phyloP scores from a whole-genome alignment of 2,113 vertebrate genomes.

The Hydrolagus affinis region DNA sequence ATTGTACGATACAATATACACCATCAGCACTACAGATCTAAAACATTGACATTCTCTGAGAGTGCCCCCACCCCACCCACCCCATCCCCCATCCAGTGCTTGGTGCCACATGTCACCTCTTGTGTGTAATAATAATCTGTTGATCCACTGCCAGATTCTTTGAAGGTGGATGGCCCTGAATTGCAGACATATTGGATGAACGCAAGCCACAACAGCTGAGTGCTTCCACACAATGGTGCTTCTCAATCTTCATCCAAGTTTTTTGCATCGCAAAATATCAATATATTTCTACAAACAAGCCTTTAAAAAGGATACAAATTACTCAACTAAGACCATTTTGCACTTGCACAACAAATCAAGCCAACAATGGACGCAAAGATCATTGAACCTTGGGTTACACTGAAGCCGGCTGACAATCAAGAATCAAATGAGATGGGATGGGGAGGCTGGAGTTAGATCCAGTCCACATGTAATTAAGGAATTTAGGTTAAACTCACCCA shows the following conservation, averaged over 20 bases:
- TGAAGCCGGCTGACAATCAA: no score
- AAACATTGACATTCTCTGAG: not conserved
- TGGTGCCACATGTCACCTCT: not conserved
- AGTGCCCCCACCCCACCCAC: no score
- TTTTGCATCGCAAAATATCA: not conserved
- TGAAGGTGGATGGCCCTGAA: not conserved
- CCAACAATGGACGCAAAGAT: not conserved
- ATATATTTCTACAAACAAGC: constrained; percentile 8
- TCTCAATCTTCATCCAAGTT: not conserved
- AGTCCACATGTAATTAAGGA: no score
- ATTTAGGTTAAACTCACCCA: no score
- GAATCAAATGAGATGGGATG: no score
- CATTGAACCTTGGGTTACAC: no score
- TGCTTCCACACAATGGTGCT: constrained; percentile 9
- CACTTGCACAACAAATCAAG: constrained; percentile 11
- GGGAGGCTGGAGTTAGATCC: no score
- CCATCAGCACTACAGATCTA: not conserved
- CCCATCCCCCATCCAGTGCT: no score
- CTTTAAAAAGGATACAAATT: constrained; percentile 4
- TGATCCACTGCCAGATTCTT: not conserved
- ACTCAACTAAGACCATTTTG: not conserved
- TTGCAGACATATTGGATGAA: not conserved
- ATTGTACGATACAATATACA: no score
- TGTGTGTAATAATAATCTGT: not conserved
- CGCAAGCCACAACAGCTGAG: constrained; percentile 19